A percentile compares a stretch with the other conserved stretches of the same genome.
phyloP scores from a whole-genome alignment of 2,113 vertebrate genomes.

The Conger conger region DNA sequence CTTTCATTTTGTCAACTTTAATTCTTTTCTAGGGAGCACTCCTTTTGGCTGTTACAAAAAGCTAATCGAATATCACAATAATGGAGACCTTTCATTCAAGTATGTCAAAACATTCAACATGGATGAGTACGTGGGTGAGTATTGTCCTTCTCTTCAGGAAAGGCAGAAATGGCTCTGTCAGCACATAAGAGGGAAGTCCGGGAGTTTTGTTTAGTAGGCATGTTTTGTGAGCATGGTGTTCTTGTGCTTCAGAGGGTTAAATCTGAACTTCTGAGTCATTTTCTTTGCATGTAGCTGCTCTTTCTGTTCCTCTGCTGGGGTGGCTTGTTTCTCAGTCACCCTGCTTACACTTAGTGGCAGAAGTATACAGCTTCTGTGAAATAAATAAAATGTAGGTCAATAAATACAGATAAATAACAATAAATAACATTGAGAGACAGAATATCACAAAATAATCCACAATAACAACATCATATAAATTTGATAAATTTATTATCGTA shows the following conservation, averaged over 20 bases:
- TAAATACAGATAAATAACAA: too few relatives aligned
- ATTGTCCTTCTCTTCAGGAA: neutral
- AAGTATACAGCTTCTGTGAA: neutral
- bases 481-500: too few relatives aligned
- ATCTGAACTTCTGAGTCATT: neutral
- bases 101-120: constrained; percentile 98
- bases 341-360: neutral
- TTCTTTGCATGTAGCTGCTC: neutral
- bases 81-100: constrained; percentile 88
- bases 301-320: neutral
- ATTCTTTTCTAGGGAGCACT: constrained; percentile 78
- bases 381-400: constrained; percentile 1
- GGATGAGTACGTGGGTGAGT: constrained; percentile 97
- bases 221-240: neutral
- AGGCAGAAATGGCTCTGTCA: neutral
- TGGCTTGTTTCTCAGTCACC: neutral
- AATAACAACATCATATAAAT: too few relatives aligned
- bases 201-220: neutral
- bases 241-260: neutral
- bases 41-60: constrained; percentile 90
- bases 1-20: neutral
- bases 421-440: too few relatives aligned
- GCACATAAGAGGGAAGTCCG: neutral
- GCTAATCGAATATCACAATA: constrained; percentile 86
- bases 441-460: too few relatives aligned